Conservation (phyloP, 1,140 invertebrate genomes). For the Achatina immaculata region DNA sequence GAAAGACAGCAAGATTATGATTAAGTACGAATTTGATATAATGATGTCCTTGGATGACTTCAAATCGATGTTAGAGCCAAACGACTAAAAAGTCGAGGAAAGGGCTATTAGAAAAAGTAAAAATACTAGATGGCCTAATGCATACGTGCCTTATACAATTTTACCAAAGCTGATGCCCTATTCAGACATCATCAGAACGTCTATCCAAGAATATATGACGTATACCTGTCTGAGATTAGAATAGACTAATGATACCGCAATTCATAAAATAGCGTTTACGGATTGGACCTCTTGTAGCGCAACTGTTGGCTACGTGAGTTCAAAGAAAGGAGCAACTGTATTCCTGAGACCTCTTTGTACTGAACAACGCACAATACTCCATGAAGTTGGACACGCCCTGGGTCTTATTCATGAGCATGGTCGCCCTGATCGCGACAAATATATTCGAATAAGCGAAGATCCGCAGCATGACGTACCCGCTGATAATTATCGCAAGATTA, state of each 20-base stretch:
- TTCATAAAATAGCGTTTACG: slow-evolving; percentile 42
- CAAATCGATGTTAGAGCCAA: background rate
- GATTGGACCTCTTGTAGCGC: slow-evolving; percentile 50
- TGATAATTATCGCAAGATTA: slow-evolving; percentile 72
- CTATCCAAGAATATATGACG: slow-evolving; percentile 52
- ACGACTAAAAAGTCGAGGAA: background rate
- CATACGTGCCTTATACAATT: slow-evolving; percentile 13
- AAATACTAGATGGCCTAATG: background rate
- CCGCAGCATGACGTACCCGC: slow-evolving; percentile 75
- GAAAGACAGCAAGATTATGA: slow-evolving; percentile 28
- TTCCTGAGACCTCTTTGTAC: slow-evolving; percentile 14
- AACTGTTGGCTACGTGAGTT: slow-evolving; percentile 17
- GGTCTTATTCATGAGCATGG: slow-evolving; percentile 78
- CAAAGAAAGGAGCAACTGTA: slow-evolving; percentile 7
- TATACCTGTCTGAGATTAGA: slow-evolving; percentile 55
- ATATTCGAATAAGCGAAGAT: slow-evolving; percentile 76
- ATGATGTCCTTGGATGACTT: slow-evolving; percentile 34
- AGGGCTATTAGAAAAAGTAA: background rate
- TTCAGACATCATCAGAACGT: slow-evolving; percentile 41
- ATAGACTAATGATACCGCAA: slow-evolving; percentile 21
- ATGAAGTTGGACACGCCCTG: slow-evolving; percentile 73
- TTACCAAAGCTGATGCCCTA: background rate
- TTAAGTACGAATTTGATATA: slow-evolving; percentile 44
- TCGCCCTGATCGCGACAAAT: slow-evolving; percentile 77
- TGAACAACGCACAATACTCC: slow-evolving; percentile 56